Conservation (phyloP, 1,140 invertebrate genomes). For the Trypoxylus dichotomus region DNA sequence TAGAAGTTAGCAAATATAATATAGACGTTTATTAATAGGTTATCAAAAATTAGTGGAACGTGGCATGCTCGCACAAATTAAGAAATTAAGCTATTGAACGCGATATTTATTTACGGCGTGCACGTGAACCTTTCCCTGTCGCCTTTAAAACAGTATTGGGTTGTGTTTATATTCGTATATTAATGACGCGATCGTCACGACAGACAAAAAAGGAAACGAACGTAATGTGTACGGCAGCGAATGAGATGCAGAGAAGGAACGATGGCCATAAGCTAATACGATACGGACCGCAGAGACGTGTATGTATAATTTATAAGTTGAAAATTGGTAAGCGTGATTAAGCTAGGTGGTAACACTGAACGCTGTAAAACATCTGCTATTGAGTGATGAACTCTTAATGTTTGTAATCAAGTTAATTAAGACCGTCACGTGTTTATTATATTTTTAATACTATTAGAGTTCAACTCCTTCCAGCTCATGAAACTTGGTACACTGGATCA, state of each 20-base stretch:
- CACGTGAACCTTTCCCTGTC: background rate
- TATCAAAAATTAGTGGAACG: background rate
- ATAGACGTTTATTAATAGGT: background rate
- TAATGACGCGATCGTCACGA: background rate
- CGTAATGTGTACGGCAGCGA: background rate
- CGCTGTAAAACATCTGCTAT: slow-evolving; percentile 23
- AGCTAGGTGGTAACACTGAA: slow-evolving; percentile 3
- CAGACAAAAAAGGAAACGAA: background rate
- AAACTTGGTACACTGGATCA: no score
- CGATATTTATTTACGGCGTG: background rate
- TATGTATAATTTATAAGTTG: slow-evolving; percentile 24
- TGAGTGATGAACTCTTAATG: slow-evolving; percentile 23
- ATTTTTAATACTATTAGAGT: slow-evolving; percentile 18
- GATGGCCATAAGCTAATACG: background rate
- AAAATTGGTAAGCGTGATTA: slow-evolving; percentile 23
- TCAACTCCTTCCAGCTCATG: background rate
- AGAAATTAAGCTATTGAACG: background rate
- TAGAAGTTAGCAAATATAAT: no score
- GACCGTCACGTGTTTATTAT: slow-evolving; percentile 21
- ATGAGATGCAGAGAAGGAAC: background rate
- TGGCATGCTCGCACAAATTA: background rate
- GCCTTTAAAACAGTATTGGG: background rate
- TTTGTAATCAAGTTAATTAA: slow-evolving; percentile 22
- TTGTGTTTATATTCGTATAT: background rate
- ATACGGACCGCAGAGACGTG: background rate